Conservation (phyloP, 2,113 vertebrate species). For the Gallinago jamesoni region DNA sequence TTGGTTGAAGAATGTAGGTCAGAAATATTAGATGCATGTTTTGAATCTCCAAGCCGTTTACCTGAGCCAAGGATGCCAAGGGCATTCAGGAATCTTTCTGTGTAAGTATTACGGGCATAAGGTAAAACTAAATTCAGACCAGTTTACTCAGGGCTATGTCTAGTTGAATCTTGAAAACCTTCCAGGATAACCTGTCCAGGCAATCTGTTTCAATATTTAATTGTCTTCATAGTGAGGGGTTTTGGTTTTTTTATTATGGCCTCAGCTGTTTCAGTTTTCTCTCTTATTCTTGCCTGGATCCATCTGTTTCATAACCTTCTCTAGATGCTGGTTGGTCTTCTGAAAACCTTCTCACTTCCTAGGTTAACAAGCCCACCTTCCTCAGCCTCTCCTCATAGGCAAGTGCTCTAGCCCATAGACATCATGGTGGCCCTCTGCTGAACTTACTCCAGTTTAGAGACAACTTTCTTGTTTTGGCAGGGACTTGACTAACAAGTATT, state of each 20-base stretch:
- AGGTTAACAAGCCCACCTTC: not conserved
- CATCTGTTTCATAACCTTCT: not conserved
- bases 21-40: not conserved
- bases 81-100: not conserved
- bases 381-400: not conserved
- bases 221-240: not conserved
- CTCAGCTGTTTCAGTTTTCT: not conserved
- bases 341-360: not conserved
- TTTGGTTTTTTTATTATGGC: rapidly evolving
- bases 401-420: not conserved
- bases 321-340: not conserved
- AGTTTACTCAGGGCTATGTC: not conserved
- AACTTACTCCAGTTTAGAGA: not conserved
- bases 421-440: not conserved
- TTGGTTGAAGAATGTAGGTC: not conserved
- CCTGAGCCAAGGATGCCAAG: not conserved
- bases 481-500: not conserved
- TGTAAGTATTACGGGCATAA: not conserved
- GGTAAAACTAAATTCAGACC: not conserved
- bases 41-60: not conserved
- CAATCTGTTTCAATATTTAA: not conserved
- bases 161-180: not conserved
- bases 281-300: not conserved
- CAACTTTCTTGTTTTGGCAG: not conserved
- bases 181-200: not conserved